Evolutionary conservation across 2,797 vertebrate genomes (phyloP), one percentile per base, ranked within the genome.

Genomic region (Pipistrellus nathusii): DNA sequence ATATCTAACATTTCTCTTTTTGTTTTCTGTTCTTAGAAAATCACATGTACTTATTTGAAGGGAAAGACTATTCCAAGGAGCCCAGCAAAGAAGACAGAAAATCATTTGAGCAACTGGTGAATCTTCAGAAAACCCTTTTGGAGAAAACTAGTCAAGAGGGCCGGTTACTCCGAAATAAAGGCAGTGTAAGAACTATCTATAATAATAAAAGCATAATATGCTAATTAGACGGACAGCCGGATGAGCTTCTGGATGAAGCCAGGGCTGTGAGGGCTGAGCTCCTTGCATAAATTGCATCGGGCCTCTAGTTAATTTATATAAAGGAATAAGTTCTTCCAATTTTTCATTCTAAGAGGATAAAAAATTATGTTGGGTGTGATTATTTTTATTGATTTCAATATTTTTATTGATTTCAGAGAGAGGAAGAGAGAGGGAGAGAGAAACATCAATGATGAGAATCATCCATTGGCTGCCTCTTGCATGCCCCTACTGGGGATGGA

Each of bases 41-140:
- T 97, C 99, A 99, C 95, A 99, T 99, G 98, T 99, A 99, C n/a
- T 98, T 98, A 96, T 99, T 99, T 18, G 99, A 99, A 98, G 99
- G 99, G 66, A 99, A 98, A 97, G 99, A 99, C 97, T 99, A 99
- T 97, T 99, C 99, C n/a, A 99, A 99, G 94, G 98, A 99, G 72
- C 98, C 98, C 51, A 99, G 98, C 97, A 94, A 97, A 64, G 98
- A 98, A 73, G 99, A 99, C 97, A 98, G 98, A 97, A 98, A 96
- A 88, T 98, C 98, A 64, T 99, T 99, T 94, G 97, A 98, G 62
- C 96, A 97, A 66, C 96, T 99, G 95, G 73, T 99, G 97, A 98
- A 98, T 95, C 98, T 99, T 96, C 98, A 99, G 98, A 98, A 98
- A 97, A 90, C 87, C 0, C 77, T 98, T 93, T 73, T 97, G 97